A percentile compares a stretch with the other conserved stretches of the same genome.
Conservation (phyloP, 2,888 invertebrate genomes). For the Parnassius apollo region DNA sequence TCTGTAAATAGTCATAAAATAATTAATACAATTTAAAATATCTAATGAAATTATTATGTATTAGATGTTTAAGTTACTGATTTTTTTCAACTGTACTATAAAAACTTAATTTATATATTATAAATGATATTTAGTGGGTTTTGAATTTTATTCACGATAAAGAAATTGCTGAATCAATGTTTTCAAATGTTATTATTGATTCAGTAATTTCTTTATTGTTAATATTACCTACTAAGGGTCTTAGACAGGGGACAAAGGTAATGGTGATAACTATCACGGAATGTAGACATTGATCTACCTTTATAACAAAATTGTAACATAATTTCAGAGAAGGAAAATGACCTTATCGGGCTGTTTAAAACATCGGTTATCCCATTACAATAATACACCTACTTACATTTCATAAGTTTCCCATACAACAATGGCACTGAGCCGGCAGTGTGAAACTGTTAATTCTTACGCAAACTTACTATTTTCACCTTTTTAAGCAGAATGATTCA, state of each 20-base stretch:
- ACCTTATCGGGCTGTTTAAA: constrained; percentile 21
- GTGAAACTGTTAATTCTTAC: constrained; percentile 29
- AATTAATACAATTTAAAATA: too few relatives aligned
- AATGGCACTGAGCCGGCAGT: constrained; percentile 25
- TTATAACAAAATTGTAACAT: constrained; percentile 22
- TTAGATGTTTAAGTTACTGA: too few relatives aligned
- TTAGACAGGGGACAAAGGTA: constrained; percentile 10
- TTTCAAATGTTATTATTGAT: too few relatives aligned
- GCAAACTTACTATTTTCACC: constrained; percentile 19
- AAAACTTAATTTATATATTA: too few relatives aligned
- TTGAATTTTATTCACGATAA: too few relatives aligned
- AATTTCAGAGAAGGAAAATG: constrained; percentile 19
- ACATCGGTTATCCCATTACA: constrained; percentile 26
- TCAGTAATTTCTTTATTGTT: too few relatives aligned
- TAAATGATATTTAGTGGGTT: too few relatives aligned
- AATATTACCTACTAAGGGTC: not conserved
- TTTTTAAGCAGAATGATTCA: not conserved
- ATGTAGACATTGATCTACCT: constrained; percentile 15
- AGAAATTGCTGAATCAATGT: too few relatives aligned
- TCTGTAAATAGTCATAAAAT: too few relatives aligned
- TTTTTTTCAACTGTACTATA: too few relatives aligned
- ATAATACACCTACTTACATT: constrained; percentile 29
- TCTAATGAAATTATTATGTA: too few relatives aligned
- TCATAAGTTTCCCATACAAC: constrained; percentile 36
- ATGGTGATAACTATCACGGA: not conserved